Evolutionary conservation across 2,888 invertebrate genomes (phyloP), one percentile per base, ranked within the genome.

Genomic region (Drosophila dives): DNA sequence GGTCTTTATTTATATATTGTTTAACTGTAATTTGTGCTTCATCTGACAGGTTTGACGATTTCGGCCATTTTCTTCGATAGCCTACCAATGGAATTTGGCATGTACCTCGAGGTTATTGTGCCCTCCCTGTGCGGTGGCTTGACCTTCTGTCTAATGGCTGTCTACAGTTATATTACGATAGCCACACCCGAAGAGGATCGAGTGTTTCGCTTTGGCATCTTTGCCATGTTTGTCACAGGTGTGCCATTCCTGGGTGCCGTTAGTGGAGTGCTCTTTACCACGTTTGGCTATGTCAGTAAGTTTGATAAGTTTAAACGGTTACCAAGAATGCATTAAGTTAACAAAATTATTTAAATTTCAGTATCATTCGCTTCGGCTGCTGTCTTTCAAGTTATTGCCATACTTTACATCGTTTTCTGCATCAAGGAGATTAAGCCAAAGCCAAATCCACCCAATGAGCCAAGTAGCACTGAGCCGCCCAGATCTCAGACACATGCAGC

Each of bases 101-200:
- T 89, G 1, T 92, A 93, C 55, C 74, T 90, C 12, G 93, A 93
- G 74, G 88, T 90, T 17, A 91, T 93, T 53, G 90, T 93, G 2
- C 93, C 93, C 0, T 90, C 93, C 0, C 71, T 93, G 40, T 91
- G 92, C 62, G 93, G 93, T 6, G 93, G 93, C 12, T 61, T 89
- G 8, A 93, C 93, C 33, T 89, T 93, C 61, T 91, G 92, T 60
- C 67, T 93, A 17, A 93, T 93, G 93, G 93, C 92, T 8, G 86
- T 93, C 8, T 93, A 92, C 54, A 93, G 93, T 78, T 93, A 93
- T 54, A 92, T 93, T 33, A 93, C 93, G 2, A 91, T 91, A 50
- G 89, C 92, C 8, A 93, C 93, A 12, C 92, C 92, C 2, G 93
- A 93, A 65, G 80, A 92, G 54, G 93, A 93, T 82, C 89, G 93